Percentiles rank a stretch among this genome's conserved stretches.
These are phyloP conservation scores for Cyclopterus lumpus DNA, from an alignment of 2,797 vertebrate genomes.

Conservation along the genomic window DNA sequence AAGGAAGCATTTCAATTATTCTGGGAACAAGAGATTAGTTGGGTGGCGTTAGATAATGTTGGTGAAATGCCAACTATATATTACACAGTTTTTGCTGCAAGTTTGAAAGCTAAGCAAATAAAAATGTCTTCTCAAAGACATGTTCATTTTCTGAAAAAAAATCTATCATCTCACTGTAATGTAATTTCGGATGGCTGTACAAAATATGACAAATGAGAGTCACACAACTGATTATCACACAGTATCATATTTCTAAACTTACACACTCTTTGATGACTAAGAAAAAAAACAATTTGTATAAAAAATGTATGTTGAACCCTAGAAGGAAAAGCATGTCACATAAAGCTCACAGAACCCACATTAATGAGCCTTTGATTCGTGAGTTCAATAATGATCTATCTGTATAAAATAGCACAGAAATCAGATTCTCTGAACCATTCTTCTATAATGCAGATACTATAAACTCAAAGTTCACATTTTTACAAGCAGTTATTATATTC, in stretches of 20 bases:
- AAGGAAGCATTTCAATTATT: neutral
- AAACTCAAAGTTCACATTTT: neutral
- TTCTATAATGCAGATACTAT: neutral
- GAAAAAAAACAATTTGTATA: neutral
- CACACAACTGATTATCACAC: neutral
- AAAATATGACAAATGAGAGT: neutral
- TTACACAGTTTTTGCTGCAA: neutral
- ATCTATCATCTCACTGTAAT: neutral
- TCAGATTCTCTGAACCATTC: neutral
- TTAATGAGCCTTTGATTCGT: neutral
- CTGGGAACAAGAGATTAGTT: neutral
- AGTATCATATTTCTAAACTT: neutral
- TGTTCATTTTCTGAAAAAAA: neutral
- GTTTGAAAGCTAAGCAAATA: neutral
- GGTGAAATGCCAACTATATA: neutral
- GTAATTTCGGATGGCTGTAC: neutral
- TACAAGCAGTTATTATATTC: neutral
- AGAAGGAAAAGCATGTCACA: neutral
- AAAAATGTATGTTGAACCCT: neutral
- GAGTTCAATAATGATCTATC: neutral
- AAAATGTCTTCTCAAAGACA: neutral
- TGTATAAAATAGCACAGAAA: neutral
- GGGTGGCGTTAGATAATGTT: neutral
- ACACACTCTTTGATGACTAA: neutral
- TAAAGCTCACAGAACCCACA: neutral